phyloP scores from a whole-genome alignment of 2,888 invertebrate genomes.

The Caenorhabditis sp. region DNA sequence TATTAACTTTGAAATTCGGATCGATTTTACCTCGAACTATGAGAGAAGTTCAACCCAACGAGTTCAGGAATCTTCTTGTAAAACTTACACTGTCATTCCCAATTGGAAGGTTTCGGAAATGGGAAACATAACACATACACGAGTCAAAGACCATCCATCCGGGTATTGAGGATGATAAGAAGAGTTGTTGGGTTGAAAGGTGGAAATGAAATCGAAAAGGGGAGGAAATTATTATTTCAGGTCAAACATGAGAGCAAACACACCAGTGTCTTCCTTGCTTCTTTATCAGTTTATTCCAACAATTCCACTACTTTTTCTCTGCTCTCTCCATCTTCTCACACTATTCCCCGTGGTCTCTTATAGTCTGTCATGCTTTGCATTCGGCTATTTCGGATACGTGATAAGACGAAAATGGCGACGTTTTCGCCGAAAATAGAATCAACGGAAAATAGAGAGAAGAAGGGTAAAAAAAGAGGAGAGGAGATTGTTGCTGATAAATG shows the following conservation, averaged over 20 bases:
- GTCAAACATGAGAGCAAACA: conserved; percentile 50
- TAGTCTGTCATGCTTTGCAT: conserved; percentile 29
- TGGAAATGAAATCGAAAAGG: conserved; percentile 8
- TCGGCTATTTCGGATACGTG: conserved; percentile 47
- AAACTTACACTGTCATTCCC: background rate
- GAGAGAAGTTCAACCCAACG: no score
- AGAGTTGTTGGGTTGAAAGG: conserved; percentile 8
- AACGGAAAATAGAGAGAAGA: background rate
- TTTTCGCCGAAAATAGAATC: conserved; percentile 58
- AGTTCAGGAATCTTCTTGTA: no score
- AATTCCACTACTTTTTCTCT: conserved; percentile 21
- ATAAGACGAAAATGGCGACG: conserved; percentile 52
- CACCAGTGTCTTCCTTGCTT: conserved; percentile 15
- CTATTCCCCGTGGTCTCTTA: conserved; percentile 18
- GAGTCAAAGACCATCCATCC: conserved; percentile 37
- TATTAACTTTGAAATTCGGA: no score
- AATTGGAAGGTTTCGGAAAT: background rate
- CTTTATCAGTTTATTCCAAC: conserved; percentile 18
- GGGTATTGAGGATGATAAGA: conserved; percentile 36
- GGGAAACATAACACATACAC: conserved; percentile 20
- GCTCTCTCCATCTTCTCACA: conserved; percentile 7
- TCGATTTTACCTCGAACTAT: no score
- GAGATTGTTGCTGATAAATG: conserved; percentile 46
- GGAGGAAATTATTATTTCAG: conserved; percentile 32
- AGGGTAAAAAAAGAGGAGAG: conserved; percentile 18